Conservation (phyloP, 64 coral and sea anemone species). For the Pocillopora damicornis region DNA sequence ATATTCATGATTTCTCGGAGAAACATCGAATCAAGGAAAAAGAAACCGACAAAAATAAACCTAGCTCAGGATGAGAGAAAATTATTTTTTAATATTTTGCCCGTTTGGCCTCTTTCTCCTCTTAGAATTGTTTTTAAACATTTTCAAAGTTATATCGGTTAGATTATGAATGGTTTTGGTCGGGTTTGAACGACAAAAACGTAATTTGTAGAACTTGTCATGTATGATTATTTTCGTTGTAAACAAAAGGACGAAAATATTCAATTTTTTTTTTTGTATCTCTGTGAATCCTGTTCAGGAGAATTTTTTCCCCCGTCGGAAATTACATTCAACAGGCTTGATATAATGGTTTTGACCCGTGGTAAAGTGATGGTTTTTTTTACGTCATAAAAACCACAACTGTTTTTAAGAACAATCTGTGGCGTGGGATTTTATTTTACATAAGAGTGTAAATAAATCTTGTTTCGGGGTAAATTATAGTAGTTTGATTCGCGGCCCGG, state of each 20-base stretch:
- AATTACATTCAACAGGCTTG: constrained; percentile 40
- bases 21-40: neutral
- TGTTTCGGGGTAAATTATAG: constrained; percentile 24
- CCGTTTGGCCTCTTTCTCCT: neutral
- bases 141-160: neutral
- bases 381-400: constrained; percentile 28
- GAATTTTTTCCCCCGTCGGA: neutral
- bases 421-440: constrained; percentile 17
- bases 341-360: constrained; percentile 26
- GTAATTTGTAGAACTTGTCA: neutral
- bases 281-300: neutral
- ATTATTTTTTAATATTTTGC: neutral
- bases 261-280: neutral
- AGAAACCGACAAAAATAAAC: neutral
- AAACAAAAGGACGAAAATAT: neutral
- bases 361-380: constrained; percentile 13
- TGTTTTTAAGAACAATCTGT: constrained; percentile 16
- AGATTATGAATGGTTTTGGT: neutral
- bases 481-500: constrained; percentile 20
- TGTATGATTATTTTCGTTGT: neutral
- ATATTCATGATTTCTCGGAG: neutral
- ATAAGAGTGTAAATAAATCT: constrained; percentile 45
- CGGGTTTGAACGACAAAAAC: neutral
- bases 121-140: neutral
- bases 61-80: neutral